Evolutionary conservation across 2,113 vertebrate genomes (phyloP).

Genomic region (Pristiophorus japonicus): DNA sequence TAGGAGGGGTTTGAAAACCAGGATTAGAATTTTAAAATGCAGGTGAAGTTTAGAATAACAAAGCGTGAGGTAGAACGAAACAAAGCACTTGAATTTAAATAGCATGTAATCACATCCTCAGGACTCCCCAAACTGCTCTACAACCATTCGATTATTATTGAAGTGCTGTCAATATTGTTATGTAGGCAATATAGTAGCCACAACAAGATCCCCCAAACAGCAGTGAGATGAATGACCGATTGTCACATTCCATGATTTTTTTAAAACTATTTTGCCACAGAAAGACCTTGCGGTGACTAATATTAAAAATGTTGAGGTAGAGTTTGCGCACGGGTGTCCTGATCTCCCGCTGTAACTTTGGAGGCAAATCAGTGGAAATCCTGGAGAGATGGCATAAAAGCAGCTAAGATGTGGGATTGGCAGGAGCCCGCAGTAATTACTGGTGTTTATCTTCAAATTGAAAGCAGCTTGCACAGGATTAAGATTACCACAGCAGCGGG

Average conservation of each 20-base stretch:
- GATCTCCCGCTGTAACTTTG: background rate
- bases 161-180: background rate
- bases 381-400: background rate
- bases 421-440: background rate
- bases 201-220: background rate
- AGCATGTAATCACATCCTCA: background rate
- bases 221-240: background rate
- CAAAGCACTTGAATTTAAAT: background rate
- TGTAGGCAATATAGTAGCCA: background rate
- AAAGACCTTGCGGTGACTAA: background rate
- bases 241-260: background rate
- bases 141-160: background rate
- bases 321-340: background rate
- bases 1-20: no score
- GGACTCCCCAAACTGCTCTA: background rate
- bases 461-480: background rate
- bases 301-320: background rate
- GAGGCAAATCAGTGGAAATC: background rate
- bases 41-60: no score
- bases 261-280: background rate
- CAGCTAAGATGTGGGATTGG: no score
- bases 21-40: no score
- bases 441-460: background rate
- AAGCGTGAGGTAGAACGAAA: no score
- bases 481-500: background rate